Base-by-base conservation (phyloP, 2,113 vertebrate species). In the Ophthalmolycus amberensis region DNA sequence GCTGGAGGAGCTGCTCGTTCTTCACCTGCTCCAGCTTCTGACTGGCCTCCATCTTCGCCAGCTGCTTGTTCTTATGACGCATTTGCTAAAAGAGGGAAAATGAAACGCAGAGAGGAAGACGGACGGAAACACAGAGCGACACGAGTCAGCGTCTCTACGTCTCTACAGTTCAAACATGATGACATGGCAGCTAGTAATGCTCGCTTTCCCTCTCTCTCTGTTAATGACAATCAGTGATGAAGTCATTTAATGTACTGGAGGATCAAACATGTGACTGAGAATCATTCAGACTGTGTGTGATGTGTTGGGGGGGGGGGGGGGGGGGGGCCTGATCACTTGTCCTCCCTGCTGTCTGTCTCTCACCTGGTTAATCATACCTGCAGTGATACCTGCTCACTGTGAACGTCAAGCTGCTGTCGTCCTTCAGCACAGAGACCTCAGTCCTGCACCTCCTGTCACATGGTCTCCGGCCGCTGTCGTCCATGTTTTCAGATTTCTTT, bases 1-100 rank as follows among this genome's bases (percentile, higher is more conserved):
- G 96, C 62, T 97, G 97, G 0, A 95, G 96, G 44, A 96, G 96
- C 71, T 98, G 97, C 85, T 99, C 98, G 0, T 94, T 98, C 91
- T 99, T 99, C 76, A 98, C 98, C 92, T 99, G 97, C 82, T 99
- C 98, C 56, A 99, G 92, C 90, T 99, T 99, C 89, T 99, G 97
- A 0, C 96, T 97, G 16, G 98, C 98, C 92, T 99, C 98, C 1
- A 99, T 99, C 93, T 99, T 99, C 2, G 98, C 98, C 88, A 96
- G 96, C 87, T 99, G 97, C 67, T 99, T 99, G 78, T 97, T 98
- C 88, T 97, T 97, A 89, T 99, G 98, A 71, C 98, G 96, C 97
- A 99, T 96, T 96, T 97, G 97, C 98, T 99, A 83, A n/a, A 54
- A 91, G 87, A 87, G 4, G 48, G 0, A 59, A 16, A 72, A n/a